Evolutionary conservation across 1,140 invertebrate genomes (phyloP).

Genomic region (Rhizoglyphus robini): DNA sequence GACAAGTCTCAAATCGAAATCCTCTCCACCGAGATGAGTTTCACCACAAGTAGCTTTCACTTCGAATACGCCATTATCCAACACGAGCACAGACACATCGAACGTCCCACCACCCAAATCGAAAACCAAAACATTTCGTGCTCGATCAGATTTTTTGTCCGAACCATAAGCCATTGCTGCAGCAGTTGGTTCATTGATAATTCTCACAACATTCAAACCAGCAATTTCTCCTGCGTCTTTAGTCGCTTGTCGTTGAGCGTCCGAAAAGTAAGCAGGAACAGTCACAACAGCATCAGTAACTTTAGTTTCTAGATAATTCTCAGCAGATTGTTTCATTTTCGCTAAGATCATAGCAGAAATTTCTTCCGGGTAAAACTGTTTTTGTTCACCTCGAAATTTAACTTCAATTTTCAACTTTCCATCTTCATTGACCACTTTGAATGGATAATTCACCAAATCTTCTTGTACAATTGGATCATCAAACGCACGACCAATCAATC

Average conservation of each 20-base stretch:
- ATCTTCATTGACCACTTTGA: conserved; percentile 69
- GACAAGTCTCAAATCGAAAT: conserved; percentile 91
- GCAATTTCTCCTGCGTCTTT: conserved; percentile 59
- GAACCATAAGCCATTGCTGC: too few relatives aligned
- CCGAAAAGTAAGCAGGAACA: conserved; percentile 96
- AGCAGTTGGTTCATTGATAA: conserved; percentile 86
- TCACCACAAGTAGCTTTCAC: too few relatives aligned
- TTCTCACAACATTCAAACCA: too few relatives aligned
- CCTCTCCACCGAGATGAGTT: conserved; percentile 94
- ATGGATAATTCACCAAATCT: conserved; percentile 96
- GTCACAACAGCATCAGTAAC: conserved; percentile 97
- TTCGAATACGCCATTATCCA: too few relatives aligned
- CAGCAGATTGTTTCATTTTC: too few relatives aligned
- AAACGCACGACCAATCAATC: conserved; percentile 78
- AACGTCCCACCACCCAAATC: too few relatives aligned
- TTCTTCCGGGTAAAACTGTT: conserved; percentile 90
- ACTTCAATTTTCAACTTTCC: conserved; percentile 75
- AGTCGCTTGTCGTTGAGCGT: conserved; percentile 91
- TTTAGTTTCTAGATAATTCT: conserved; percentile 86
- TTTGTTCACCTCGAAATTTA: too few relatives aligned
- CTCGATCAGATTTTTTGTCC: too few relatives aligned
- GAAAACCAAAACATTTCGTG: too few relatives aligned
- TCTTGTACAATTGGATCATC: conserved; percentile 74
- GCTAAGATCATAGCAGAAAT: conserved; percentile 92
- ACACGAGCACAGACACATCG: too few relatives aligned